A percentile compares a stretch with the other conserved stretches of the same genome.
Conservation (phyloP, 1,140 invertebrate genomes). For the Cherax quadricarinatus region DNA sequence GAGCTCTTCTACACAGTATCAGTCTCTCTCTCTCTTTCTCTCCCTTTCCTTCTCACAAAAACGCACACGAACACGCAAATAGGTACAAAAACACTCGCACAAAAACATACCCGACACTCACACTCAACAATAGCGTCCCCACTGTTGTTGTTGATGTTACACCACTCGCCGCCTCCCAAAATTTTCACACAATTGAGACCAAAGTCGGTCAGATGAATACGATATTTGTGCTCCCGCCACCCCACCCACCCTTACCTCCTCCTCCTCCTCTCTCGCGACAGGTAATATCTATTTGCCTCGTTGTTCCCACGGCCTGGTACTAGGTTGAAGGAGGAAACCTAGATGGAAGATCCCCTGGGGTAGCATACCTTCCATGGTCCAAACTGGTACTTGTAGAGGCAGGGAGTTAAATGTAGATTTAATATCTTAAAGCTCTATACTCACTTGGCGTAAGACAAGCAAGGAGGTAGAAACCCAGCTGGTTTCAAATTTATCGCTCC, state of each 20-base stretch:
- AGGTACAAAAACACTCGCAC: background rate
- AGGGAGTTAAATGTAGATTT: background rate
- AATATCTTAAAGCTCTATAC: background rate
- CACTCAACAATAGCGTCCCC: background rate
- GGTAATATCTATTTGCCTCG: conserved; percentile 21
- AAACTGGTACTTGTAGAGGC: background rate
- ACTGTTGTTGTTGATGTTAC: conserved; percentile 1
- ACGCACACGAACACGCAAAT: no score
- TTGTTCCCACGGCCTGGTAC: conserved; percentile 35
- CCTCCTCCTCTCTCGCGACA: conserved; percentile 25
- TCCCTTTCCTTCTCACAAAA: no score
- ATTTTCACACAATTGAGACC: conserved; percentile 34
- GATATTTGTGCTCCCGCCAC: conserved; percentile 11
- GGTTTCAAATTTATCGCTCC: no score
- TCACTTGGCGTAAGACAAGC: no score
- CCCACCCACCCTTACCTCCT: background rate
- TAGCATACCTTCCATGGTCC: no score
- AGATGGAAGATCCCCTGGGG: no score
- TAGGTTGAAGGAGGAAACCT: no score
- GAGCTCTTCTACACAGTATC: no score
- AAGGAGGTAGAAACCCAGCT: no score
- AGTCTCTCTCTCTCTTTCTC: no score
- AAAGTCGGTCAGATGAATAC: conserved; percentile 57
- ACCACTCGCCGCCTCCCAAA: conserved; percentile 1
- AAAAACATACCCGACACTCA: background rate